Conservation (phyloP, 2,888 invertebrate genomes). For the Drosophila paranaensis region DNA sequence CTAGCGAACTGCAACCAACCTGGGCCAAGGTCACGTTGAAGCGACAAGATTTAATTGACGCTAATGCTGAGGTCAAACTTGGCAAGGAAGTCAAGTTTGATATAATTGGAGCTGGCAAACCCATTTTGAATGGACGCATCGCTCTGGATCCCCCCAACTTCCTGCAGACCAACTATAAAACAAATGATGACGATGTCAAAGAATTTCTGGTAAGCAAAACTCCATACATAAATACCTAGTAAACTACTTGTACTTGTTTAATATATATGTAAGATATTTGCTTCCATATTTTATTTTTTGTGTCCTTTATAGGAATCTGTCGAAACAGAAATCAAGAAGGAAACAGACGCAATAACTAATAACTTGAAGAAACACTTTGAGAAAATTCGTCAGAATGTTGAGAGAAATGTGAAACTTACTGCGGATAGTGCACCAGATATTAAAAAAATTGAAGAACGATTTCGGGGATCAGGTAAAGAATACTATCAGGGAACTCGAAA, state of each 20-base stretch:
- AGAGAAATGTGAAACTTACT: slow-evolving; percentile 86
- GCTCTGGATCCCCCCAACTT: slow-evolving; percentile 82
- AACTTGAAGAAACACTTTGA: slow-evolving; percentile 68
- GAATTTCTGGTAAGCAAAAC: slow-evolving; percentile 76
- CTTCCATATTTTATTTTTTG: not conserved
- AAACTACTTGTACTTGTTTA: too few relatives aligned
- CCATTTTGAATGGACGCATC: slow-evolving; percentile 76
- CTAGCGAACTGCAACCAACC: slow-evolving; percentile 68
- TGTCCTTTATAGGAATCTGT: slow-evolving; percentile 36
- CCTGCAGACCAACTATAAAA: slow-evolving; percentile 77
- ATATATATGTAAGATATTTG: not conserved
- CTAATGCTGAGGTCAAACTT: slow-evolving; percentile 71
- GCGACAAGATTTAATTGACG: slow-evolving; percentile 69
- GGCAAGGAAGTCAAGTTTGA: slow-evolving; percentile 80
- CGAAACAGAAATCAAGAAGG: slow-evolving; percentile 67
- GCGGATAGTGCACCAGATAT: slow-evolving; percentile 86
- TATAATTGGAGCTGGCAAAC: slow-evolving; percentile 65
- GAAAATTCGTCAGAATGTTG: slow-evolving; percentile 70
- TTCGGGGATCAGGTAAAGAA: slow-evolving; percentile 88
- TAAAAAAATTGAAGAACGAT: slow-evolving; percentile 87
- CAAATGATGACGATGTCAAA: slow-evolving; percentile 75
- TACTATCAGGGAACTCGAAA: slow-evolving; percentile 89
- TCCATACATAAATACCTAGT: not conserved
- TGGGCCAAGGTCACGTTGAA: slow-evolving; percentile 67
- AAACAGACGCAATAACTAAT: slow-evolving; percentile 58